Base-by-base conservation (phyloP, 2,888 invertebrate species). In the Rhagophthalmus giganteus region DNA sequence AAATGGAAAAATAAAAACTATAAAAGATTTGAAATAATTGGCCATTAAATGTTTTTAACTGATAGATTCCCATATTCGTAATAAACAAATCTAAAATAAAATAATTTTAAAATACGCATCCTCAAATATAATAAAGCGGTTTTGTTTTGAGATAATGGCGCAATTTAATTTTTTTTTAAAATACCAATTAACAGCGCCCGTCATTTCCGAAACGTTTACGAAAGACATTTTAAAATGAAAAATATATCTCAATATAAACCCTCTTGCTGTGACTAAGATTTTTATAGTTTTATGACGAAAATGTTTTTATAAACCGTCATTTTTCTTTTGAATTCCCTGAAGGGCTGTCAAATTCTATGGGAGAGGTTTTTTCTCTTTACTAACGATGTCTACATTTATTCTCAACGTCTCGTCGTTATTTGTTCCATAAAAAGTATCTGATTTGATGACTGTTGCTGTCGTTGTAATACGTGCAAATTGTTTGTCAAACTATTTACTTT, bases 221-320 rank as follows among this genome's bases (percentile, higher is more conserved):
- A n/a, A 7, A 20, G 7, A 20, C 20, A 7, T 20, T 20, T 32
- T 9, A 24, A 16, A 11, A 34, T 14, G 20, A 34, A 34, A 11
- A 8, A 5, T 5, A 9, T 9, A 9, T 5, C 9, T 7, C 14
- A 28, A 14, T 24, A 24, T 24, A 32, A 13, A 25, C 25, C 26
- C 24, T 37, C 13, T 13, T 24, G 35, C 28, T 33, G 24, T 24
- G 44, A 42, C 27, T 28, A 15, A 46, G 53, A 66, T 64, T 69
- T 67, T 71, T 70, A 73, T 71, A 71, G 72, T 72, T 74, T 74
- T 74, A 74, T 72, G 67, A 66, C 69, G 60, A 65, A 68, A 71
- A 73, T 72, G 71, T 72, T 73, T 74, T 72, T 74, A 72, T 73
- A 74, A 72, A 72, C 66, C 68, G 61, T 66, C 69, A 74, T 74